phyloP scores from a whole-genome alignment of 2,797 vertebrate species.

The Enteromius unitaeniatus region DNA sequence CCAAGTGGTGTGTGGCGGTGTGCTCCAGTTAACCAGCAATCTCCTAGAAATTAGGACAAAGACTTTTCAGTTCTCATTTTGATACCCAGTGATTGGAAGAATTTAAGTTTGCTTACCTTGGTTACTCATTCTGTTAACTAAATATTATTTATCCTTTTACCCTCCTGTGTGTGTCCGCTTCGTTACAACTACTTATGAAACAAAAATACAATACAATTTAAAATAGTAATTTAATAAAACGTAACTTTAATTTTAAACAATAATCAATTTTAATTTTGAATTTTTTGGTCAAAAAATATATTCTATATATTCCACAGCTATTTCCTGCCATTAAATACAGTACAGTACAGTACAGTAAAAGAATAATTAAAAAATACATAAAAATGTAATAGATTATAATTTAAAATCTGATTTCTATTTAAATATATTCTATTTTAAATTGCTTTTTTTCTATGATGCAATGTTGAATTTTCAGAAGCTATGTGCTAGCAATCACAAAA shows the following conservation, averaged over 20 bases:
- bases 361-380: neutral
- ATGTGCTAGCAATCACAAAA: neutral
- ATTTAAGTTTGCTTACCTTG: too few species aligned
- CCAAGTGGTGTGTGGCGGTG: too few species aligned
- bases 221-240: neutral
- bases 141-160: too few species aligned
- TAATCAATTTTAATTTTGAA: too few species aligned
- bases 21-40: too few species aligned
- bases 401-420: neutral
- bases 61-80: too few species aligned
- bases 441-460: neutral
- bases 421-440: neutral
- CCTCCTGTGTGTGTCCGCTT: too few species aligned
- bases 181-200: neutral
- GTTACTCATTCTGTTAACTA: too few species aligned
- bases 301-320: neutral
- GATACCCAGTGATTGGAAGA: too few species aligned
- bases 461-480: neutral
- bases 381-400: neutral
- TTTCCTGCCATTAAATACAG: neutral
- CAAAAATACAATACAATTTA: neutral
- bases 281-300: neutral
- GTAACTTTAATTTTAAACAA: too few species aligned
- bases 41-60: too few species aligned
- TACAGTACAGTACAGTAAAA: neutral